Percentiles rank a stretch among this genome's conserved stretches.
Conservation (phyloP, 2,888 invertebrate species). For the Epistrophe grossulariae region DNA sequence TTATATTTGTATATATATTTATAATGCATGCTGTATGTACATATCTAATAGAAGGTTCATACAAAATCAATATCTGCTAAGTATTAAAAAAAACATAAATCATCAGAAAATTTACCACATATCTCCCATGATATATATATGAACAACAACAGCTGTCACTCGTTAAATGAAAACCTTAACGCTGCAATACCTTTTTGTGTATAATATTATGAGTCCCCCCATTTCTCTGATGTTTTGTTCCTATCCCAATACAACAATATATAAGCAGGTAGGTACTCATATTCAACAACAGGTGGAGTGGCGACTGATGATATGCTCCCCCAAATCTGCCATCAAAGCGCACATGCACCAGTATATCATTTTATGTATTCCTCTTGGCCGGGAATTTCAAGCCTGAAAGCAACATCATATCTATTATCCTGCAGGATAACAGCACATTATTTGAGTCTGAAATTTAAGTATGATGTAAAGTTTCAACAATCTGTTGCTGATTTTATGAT, state of each 20-base stretch:
- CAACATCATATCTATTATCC: not conserved
- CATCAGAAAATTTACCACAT: constrained; percentile 1
- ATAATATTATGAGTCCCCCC: not conserved
- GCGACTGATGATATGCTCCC: constrained; percentile 52
- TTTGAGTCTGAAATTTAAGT: not conserved
- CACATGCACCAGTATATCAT: not conserved
- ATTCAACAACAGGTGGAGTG: constrained; percentile 67
- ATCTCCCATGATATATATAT: not conserved
- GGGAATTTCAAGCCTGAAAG: not conserved
- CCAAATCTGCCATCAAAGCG: constrained; percentile 16
- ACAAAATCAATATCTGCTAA: constrained; percentile 42
- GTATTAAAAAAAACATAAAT: constrained; percentile 6
- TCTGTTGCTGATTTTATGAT: constrained; percentile 61
- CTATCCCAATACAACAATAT: constrained; percentile 62
- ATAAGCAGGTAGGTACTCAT: not conserved
- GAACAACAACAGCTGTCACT: constrained; percentile 10
- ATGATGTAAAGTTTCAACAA: constrained; percentile 9
- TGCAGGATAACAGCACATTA: not conserved
- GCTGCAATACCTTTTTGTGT: constrained; percentile 16
- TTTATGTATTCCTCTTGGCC: not conserved
- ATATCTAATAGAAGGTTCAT: not conserved
- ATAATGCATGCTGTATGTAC: not conserved
- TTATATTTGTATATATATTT: no score
- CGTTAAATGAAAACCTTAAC: not conserved
- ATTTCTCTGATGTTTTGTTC: constrained; percentile 8